Evolutionary conservation across 2,888 invertebrate genomes (phyloP), one percentile per base, ranked within the genome.

Genomic region (Steinernema scapterisci): DNA sequence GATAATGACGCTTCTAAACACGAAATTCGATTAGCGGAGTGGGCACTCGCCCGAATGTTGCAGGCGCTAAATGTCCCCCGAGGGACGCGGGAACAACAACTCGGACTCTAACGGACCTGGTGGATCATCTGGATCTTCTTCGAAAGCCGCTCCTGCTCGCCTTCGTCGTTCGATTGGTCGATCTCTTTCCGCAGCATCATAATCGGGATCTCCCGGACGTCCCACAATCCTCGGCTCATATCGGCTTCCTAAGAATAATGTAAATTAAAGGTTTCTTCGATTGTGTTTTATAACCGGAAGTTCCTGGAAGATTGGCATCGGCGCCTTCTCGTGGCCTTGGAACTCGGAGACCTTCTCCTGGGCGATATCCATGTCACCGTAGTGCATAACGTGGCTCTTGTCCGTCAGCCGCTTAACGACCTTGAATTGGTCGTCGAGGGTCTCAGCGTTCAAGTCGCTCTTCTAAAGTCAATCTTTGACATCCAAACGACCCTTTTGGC

Each of bases 311-410:
- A 63, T 25, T 2, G 31, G 63, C 7, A 27, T 25, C 13, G 63
- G 63, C n/a, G 70, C 13, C 0, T 73, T 23, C 9, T 73, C 63
- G 38, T 75, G 63, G 25, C 89, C 89, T 76, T 88, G 88, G 85
- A 88, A 89, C 72, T 88, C 86, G 21, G 84, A 85, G 0, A 89
- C 88, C 16, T 80, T 79, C 72, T 86, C 83, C 43, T 76, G 74
- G 46, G 80, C 79, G 75, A 87, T 84, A n/a, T 52, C 71, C 78
- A 88, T 77, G 81, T 91, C 90, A 71, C 91, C 91, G 87, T 89
- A 91, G 82, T 91, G 89, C 87, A 88, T 88, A 5, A 91, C 91
- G 85, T 91, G 91, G 74, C 91, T 91, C n/a, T 89, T 89, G 84
- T 90, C 91, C 6, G 91, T 91, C 82, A 90, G 89, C 51, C 88